phyloP scores from a whole-genome alignment of 1,140 invertebrate genomes.

The Delia radicum region DNA sequence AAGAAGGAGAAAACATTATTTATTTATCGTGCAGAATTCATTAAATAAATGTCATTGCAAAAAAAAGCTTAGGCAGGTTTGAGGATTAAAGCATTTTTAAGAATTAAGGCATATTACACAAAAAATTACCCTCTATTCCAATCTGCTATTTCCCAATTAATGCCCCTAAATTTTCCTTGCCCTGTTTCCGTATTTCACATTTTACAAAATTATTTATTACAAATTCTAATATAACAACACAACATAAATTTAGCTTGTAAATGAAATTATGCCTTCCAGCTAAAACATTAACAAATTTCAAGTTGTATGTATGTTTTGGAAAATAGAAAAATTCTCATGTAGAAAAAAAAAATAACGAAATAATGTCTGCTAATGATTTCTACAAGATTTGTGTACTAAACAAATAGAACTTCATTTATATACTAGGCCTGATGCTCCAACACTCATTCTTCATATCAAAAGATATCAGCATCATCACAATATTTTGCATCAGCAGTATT shows the following conservation, averaged over 20 bases:
- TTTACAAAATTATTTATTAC: background rate
- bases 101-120: too few species aligned
- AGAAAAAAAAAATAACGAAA: background rate
- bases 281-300: background rate
- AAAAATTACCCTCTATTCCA: too few species aligned
- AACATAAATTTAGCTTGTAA: constrained; percentile 10
- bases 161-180: too few species aligned
- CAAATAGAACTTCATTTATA: background rate
- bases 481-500: background rate
- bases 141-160: too few species aligned
- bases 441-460: background rate
- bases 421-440: background rate
- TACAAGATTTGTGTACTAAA: constrained; percentile 12
- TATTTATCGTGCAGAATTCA: too few species aligned
- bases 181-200: background rate
- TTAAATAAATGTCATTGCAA: too few species aligned
- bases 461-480: background rate
- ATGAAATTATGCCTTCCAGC: constrained; percentile 18
- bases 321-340: background rate
- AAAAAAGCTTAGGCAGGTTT: too few species aligned
- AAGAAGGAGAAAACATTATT: too few species aligned
- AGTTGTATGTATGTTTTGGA: background rate
- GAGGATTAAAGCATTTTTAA: too few species aligned
- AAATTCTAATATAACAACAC: constrained; percentile 3
- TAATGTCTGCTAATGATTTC: constrained; percentile 21